Conservation (phyloP, 2,888 invertebrate species). For the Drosophila gaucha region DNA sequence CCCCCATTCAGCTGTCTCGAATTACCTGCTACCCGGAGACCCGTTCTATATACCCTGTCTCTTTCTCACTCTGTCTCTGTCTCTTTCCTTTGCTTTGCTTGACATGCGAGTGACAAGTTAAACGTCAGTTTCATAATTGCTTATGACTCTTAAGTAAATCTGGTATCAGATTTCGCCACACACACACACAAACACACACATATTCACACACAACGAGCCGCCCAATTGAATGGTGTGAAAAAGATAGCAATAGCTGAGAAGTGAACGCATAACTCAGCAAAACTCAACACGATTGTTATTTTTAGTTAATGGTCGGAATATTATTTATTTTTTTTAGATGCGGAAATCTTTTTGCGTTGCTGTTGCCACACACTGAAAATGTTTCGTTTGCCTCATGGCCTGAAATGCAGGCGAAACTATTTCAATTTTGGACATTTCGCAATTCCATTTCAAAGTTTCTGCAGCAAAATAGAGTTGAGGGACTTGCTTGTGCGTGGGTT, state of each 20-base stretch:
- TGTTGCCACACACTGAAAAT: constrained; percentile 29
- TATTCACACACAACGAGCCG: constrained; percentile 9
- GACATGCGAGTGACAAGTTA: constrained; percentile 70
- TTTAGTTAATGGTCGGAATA: constrained; percentile 57
- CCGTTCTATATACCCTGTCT: constrained; percentile 15
- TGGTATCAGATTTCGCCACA: constrained; percentile 71
- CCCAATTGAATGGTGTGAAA: constrained; percentile 55
- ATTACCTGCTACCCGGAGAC: constrained; percentile 28
- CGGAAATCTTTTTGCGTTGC: constrained; percentile 36
- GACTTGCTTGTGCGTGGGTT: constrained; percentile 37
- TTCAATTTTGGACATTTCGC: constrained; percentile 24
- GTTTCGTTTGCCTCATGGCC: constrained; percentile 45
- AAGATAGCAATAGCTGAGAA: constrained; percentile 42
- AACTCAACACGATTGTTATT: constrained; percentile 57
- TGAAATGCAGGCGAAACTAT: constrained; percentile 30
- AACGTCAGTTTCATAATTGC: constrained; percentile 76
- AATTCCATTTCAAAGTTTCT: constrained; percentile 28
- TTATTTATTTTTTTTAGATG: constrained; percentile 38
- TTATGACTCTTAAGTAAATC: constrained; percentile 68
- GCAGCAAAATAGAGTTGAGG: constrained; percentile 7
- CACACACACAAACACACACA: constrained; percentile 5
- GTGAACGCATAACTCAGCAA: constrained; percentile 49
- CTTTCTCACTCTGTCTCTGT: not conserved
- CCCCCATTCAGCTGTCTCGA: constrained; percentile 29
- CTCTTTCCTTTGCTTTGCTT: constrained; percentile 2